Evolutionary conservation across 2,888 invertebrate species (phyloP).

Genomic region (Morpho achilles): DNA sequence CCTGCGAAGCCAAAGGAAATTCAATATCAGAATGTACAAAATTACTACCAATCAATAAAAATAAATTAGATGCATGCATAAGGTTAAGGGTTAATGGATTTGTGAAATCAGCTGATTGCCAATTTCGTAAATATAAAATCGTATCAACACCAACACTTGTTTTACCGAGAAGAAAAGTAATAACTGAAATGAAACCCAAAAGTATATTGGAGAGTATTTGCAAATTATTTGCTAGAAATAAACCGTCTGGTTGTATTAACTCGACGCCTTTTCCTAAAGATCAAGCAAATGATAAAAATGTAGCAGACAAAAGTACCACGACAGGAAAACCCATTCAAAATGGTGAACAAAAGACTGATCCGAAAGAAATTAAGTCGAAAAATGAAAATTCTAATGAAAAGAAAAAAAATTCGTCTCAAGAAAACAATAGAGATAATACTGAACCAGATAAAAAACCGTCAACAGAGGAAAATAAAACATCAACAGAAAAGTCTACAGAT

Average conservation of each 20-base stretch:
- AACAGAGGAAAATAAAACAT: not conserved
- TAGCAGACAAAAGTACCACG: not conserved
- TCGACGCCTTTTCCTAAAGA: constrained; percentile 19
- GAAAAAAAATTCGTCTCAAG: no score
- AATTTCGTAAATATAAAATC: constrained; percentile 23
- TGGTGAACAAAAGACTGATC: no score
- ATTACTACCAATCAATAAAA: constrained; percentile 20
- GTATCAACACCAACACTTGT: constrained; percentile 26
- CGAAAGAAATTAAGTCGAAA: no score
- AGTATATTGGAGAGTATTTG: constrained; percentile 27
- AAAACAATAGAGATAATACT: no score
- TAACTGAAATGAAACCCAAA: constrained; percentile 19
- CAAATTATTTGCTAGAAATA: constrained; percentile 13
- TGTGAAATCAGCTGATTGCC: constrained; percentile 18
- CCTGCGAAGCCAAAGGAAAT: constrained; percentile 24
- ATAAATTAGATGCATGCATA: constrained; percentile 24
- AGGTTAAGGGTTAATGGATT: constrained; percentile 19
- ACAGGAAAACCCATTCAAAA: no score
- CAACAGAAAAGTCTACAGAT: not conserved
- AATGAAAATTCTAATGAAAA: no score
- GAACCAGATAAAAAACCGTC: not conserved
- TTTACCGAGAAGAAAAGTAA: constrained; percentile 20
- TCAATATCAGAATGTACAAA: constrained; percentile 20
- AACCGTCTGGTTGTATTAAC: constrained; percentile 24
- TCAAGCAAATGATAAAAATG: not conserved